Conservation (phyloP, 2,113 vertebrate species). For the Vicugna pacos region DNA sequence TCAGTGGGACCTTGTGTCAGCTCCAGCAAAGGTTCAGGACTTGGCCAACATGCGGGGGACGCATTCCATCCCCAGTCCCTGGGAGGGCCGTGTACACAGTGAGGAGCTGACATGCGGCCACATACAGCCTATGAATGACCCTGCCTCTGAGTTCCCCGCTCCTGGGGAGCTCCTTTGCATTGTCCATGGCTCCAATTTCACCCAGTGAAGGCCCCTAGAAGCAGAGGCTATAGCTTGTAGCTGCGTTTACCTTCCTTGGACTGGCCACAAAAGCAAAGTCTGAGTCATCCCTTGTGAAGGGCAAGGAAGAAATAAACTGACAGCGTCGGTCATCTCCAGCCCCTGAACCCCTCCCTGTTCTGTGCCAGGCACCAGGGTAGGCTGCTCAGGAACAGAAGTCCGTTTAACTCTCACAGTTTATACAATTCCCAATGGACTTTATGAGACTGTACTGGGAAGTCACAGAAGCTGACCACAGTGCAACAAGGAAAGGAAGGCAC, state of each 20-base stretch:
- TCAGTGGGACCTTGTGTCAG: neutral
- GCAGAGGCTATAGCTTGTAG: neutral
- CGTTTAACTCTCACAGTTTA: neutral
- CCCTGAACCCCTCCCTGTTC: neutral
- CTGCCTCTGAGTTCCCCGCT: neutral
- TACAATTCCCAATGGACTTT: neutral
- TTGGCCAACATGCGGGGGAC: too few species aligned
- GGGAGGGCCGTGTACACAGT: neutral
- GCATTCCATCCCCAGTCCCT: neutral
- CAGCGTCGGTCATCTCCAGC: neutral
- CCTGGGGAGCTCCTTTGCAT: neutral
- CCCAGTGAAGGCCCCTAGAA: neutral
- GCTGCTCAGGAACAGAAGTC: neutral
- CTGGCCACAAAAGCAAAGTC: neutral
- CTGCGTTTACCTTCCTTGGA: neutral
- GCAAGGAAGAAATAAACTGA: neutral
- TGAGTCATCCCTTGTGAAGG: neutral
- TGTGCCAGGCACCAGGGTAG: neutral
- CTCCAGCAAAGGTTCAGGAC: neutral
- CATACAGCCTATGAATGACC: neutral
- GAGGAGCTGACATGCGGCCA: neutral
- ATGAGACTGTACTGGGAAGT: neutral
- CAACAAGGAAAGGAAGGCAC: neutral
- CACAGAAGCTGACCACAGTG: neutral
- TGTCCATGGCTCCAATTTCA: neutral